Conservation (phyloP, 1,140 invertebrate species). For the Babylonia areolata region DNA sequence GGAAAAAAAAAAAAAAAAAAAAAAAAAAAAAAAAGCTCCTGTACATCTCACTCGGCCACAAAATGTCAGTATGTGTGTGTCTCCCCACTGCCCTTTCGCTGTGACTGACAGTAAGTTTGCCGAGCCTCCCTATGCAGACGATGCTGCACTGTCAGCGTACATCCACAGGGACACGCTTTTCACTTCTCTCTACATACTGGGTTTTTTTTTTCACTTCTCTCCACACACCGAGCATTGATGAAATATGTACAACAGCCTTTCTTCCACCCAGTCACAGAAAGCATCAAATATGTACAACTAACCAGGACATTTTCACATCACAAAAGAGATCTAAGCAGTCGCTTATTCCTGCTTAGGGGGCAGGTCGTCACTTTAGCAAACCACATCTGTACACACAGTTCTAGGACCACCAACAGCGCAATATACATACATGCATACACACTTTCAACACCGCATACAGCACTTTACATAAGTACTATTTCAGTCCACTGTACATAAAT, state of each 20-base stretch:
- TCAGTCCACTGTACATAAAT: neutral
- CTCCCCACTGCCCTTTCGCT: too few relatives aligned
- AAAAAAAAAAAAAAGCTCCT: too few relatives aligned
- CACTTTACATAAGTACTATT: neutral
- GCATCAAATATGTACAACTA: neutral
- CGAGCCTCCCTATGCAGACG: too few relatives aligned
- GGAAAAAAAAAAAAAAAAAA: too few relatives aligned
- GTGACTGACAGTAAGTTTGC: too few relatives aligned
- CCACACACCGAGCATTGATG: too few relatives aligned
- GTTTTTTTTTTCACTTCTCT: too few relatives aligned
- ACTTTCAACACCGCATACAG: neutral
- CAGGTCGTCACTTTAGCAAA: slow-evolving; percentile 5
- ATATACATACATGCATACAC: slow-evolving; percentile 6
- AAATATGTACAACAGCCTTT: neutral
- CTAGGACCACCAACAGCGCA: neutral
- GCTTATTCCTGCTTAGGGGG: neutral
- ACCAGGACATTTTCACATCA: neutral
- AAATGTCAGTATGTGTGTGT: too few relatives aligned
- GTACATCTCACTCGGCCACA: too few relatives aligned
- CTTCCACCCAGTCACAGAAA: neutral
- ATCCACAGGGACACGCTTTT: too few relatives aligned
- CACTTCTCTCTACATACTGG: too few relatives aligned
- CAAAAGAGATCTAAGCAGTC: neutral
- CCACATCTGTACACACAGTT: neutral
- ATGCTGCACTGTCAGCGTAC: too few relatives aligned